Evolutionary conservation across 2,113 vertebrate species (phyloP).

Genomic region (Symphodus melops): DNA sequence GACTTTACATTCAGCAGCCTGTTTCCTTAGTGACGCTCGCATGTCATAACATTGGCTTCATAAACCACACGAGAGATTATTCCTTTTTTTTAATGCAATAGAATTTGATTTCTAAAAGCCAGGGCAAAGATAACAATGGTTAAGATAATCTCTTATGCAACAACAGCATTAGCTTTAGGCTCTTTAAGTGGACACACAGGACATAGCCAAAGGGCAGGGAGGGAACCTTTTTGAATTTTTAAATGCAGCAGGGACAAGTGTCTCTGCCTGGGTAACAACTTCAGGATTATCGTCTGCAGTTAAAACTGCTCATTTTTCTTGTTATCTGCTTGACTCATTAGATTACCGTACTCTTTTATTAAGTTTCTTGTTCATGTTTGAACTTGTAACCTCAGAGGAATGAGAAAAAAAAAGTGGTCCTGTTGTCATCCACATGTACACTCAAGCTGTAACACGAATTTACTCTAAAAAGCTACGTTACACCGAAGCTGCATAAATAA

Average conservation of each 20-base stretch:
- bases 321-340: slow-evolving; percentile 12
- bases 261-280: slow-evolving; percentile 13
- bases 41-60: slow-evolving; percentile 40
- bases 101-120: slow-evolving; percentile 52
- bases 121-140: slow-evolving; percentile 37
- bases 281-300: background rate
- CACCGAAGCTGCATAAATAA: background rate
- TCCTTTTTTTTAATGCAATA: background rate
- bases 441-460: background rate
- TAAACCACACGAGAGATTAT: slow-evolving; percentile 18
- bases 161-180: slow-evolving; percentile 44
- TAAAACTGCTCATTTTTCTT: background rate
- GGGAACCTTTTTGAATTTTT: slow-evolving; percentile 20
- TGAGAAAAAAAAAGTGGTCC: slow-evolving; percentile 5
- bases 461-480: too few species aligned
- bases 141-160: slow-evolving; percentile 67
- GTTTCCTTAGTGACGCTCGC: slow-evolving; percentile 36
- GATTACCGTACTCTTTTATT: slow-evolving; percentile 13
- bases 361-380: slow-evolving; percentile 7
- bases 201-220: slow-evolving; percentile 18
- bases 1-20: slow-evolving; percentile 8
- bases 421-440: background rate
- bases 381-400: background rate
- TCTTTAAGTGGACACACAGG: slow-evolving; percentile 6
- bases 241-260: background rate